Evolutionary conservation across 2,888 invertebrate species (phyloP).

Genomic region (Priapulus caudatus): DNA sequence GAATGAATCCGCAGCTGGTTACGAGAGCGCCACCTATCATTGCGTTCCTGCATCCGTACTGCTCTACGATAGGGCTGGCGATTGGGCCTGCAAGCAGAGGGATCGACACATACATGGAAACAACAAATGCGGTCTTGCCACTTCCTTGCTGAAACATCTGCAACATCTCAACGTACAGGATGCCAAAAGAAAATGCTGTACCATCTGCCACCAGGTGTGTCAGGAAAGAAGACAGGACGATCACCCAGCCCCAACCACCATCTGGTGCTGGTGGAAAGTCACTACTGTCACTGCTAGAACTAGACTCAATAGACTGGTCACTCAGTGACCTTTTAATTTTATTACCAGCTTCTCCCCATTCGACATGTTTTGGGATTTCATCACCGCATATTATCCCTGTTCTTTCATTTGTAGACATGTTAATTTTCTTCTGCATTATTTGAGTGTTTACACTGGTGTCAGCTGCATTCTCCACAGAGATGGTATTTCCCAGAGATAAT

Average conservation of each 20-base stretch:
- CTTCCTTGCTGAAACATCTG: slow-evolving; percentile 3
- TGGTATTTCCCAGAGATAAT: no score
- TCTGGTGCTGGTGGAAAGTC: slow-evolving; percentile 4
- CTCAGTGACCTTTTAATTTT: no score
- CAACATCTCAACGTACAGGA: slow-evolving; percentile 7
- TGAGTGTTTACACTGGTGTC: no score
- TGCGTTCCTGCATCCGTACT: slow-evolving; percentile 41
- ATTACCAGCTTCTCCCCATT: no score
- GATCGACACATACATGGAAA: background rate
- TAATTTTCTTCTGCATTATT: no score
- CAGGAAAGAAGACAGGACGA: slow-evolving; percentile 5
- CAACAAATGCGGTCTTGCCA: slow-evolving; percentile 10
- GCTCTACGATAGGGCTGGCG: slow-evolving; percentile 12
- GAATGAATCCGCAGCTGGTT: slow-evolving; percentile 60
- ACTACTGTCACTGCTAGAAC: slow-evolving; percentile 4
- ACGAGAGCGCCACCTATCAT: slow-evolving; percentile 64
- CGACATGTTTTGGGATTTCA: no score
- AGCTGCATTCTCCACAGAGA: no score
- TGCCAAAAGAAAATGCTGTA: slow-evolving; percentile 5
- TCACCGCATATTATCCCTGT: no score
- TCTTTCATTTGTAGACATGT: no score
- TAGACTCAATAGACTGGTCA: no score
- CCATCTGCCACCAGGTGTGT: slow-evolving; percentile 8
- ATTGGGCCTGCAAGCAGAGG: slow-evolving; percentile 9
- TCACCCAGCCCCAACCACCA: slow-evolving; percentile 11